phyloP scores from a whole-genome alignment of 2,888 invertebrate species.

The Ommatoiulus sabulosus region DNA sequence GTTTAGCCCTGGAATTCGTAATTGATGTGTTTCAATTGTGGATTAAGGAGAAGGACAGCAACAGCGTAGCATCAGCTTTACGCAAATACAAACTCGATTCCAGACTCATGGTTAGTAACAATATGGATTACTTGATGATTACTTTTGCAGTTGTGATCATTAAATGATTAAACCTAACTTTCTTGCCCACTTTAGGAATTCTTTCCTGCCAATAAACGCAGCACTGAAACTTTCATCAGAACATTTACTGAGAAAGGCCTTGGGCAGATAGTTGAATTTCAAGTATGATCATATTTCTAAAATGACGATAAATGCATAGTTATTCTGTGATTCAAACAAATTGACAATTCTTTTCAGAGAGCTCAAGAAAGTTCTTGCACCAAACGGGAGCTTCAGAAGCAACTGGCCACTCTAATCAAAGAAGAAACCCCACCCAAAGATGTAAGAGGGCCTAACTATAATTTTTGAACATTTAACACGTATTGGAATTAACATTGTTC shows the following conservation, averaged over 20 bases:
- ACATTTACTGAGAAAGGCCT: constrained; percentile 84
- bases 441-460: constrained; percentile 61
- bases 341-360: constrained; percentile 67
- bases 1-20: constrained; percentile 93
- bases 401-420: constrained; percentile 84
- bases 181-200: constrained; percentile 74
- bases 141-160: not conserved
- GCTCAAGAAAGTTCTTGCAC: constrained; percentile 78
- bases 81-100: constrained; percentile 85
- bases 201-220: constrained; percentile 93
- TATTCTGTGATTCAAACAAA: constrained; percentile 12
- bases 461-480: not conserved
- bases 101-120: constrained; percentile 65
- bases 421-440: constrained; percentile 87
- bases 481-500: constrained; percentile 37
- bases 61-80: constrained; percentile 85
- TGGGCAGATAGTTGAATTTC: constrained; percentile 77
- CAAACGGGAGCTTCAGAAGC: constrained; percentile 80
- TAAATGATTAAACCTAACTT: constrained; percentile 5
- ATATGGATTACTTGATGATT: not conserved
- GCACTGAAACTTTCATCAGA: constrained; percentile 84
- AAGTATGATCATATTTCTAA: constrained; percentile 67
- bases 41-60: constrained; percentile 89
- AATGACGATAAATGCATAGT: not conserved
- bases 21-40: constrained; percentile 91